Evolutionary conservation across 2,797 vertebrate genomes (phyloP).

Genomic region (Sciaenops ocellatus): DNA sequence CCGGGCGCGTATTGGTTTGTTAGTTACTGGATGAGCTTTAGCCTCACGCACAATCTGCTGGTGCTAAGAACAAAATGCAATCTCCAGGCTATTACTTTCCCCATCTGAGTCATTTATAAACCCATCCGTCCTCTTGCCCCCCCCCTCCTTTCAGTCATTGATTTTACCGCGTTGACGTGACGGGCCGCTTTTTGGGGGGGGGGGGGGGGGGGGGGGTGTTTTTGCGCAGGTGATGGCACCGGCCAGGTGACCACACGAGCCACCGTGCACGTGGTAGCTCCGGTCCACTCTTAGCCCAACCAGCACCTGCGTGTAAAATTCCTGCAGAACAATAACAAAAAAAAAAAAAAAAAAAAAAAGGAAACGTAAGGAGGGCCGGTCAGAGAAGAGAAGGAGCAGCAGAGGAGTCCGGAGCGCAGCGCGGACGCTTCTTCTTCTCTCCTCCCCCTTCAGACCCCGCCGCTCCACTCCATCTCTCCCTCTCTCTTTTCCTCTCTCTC

Average conservation of each 20-base stretch:
- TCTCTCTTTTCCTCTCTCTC: slow-evolving; percentile 65
- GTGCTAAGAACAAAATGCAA: slow-evolving; percentile 42
- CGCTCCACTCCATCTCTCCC: slow-evolving; percentile 66
- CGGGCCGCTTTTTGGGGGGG: slow-evolving; percentile 77
- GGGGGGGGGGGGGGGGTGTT: too few species aligned
- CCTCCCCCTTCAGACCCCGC: slow-evolving; percentile 84
- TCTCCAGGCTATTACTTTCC: slow-evolving; percentile 57
- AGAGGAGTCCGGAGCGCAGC: slow-evolving; percentile 76
- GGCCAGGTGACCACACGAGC: slow-evolving; percentile 87
- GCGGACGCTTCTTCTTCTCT: slow-evolving; percentile 85
- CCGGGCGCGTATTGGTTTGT: slow-evolving; percentile 18
- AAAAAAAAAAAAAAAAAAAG: too few species aligned
- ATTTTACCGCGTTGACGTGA: slow-evolving; percentile 53
- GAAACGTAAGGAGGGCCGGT: slow-evolving; percentile 39
- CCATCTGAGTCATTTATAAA: slow-evolving; percentile 49
- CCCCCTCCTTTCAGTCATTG: slow-evolving; percentile 3
- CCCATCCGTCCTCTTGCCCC: slow-evolving; percentile 37
- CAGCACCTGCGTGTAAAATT: slow-evolving; percentile 82
- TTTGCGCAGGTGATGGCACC: slow-evolving; percentile 80
- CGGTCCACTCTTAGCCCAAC: slow-evolving; percentile 63
- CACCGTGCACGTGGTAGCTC: slow-evolving; percentile 88
- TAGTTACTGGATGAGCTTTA: slow-evolving; percentile 24
- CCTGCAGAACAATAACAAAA: slow-evolving; percentile 16
- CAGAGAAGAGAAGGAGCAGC: slow-evolving; percentile 59
- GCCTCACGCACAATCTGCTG: slow-evolving; percentile 10